A percentile compares a stretch with the other conserved stretches of the same genome.
Conservation (phyloP, 2,888 invertebrate genomes). For the Galerucella nymphaeae region DNA sequence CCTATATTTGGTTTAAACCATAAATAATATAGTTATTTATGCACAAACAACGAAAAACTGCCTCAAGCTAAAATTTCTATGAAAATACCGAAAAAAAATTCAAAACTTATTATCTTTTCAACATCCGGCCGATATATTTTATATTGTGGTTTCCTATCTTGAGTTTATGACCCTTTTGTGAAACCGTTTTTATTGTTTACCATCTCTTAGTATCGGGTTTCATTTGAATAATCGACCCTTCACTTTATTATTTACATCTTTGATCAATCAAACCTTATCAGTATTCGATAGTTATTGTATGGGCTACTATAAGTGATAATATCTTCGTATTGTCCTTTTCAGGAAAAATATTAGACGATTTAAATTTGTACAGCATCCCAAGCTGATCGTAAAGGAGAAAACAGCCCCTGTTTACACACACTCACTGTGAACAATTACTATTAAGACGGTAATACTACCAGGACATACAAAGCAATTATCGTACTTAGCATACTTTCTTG, state of each 20-base stretch:
- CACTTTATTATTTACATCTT: slow-evolving; percentile 57
- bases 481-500: slow-evolving; percentile 21
- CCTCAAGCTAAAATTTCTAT: too few relatives aligned
- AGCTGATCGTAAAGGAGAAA: too few relatives aligned
- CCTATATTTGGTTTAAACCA: too few relatives aligned
- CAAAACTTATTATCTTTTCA: slow-evolving; percentile 33
- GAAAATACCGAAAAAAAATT: neutral
- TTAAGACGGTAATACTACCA: slow-evolving; percentile 15
- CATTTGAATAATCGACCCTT: slow-evolving; percentile 60
- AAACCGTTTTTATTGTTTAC: slow-evolving; percentile 57
- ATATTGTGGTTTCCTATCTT: slow-evolving; percentile 39
- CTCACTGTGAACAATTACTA: slow-evolving; percentile 12
- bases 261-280: slow-evolving; percentile 60
- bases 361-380: neutral
- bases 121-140: slow-evolving; percentile 33
- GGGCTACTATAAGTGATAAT: slow-evolving; percentile 56
- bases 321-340: slow-evolving; percentile 54
- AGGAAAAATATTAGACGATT: neutral
- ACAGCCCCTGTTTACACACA: too few relatives aligned
- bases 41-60: too few relatives aligned
- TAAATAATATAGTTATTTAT: too few relatives aligned
- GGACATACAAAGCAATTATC: slow-evolving; percentile 29
- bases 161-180: slow-evolving; percentile 55
- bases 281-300: slow-evolving; percentile 55
- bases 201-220: slow-evolving; percentile 51